Percentiles rank a stretch among this genome's conserved stretches.
phyloP scores from a whole-genome alignment of 2,888 invertebrate species.

The Tachina lurida region DNA sequence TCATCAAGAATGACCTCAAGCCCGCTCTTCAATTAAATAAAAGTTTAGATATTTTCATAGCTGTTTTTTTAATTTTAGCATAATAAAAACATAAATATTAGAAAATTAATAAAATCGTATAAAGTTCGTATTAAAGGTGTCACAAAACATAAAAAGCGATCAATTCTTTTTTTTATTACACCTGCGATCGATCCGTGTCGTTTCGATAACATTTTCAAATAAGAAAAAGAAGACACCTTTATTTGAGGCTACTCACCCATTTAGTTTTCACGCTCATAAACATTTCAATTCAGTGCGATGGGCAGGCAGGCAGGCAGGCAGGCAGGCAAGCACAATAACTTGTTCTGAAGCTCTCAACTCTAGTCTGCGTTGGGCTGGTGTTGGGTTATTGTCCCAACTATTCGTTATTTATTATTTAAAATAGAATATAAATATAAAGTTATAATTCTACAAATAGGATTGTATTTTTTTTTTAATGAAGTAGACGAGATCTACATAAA shows the following conservation, averaged over 20 bases:
- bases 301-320: background rate
- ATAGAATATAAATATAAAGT: slow-evolving; percentile 5
- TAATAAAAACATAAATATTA: slow-evolving; percentile 54
- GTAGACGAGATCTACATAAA: slow-evolving; percentile 55
- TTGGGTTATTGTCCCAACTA: background rate
- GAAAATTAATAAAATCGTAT: slow-evolving; percentile 45
- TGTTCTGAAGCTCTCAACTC: background rate
- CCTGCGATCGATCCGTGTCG: background rate
- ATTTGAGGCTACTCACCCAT: slow-evolving; percentile 30
- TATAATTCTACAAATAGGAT: slow-evolving; percentile 20
- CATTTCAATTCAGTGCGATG: background rate
- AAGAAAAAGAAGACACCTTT: background rate
- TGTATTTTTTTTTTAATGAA: slow-evolving; percentile 47
- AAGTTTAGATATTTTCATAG: slow-evolving; percentile 10
- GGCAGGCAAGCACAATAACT: background rate
- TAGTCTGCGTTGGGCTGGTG: background rate
- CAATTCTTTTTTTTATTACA: slow-evolving; percentile 10
- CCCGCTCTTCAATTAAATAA: background rate
- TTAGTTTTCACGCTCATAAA: slow-evolving; percentile 4
- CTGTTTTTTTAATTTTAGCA: slow-evolving; percentile 39
- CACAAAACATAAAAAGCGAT: slow-evolving; percentile 16
- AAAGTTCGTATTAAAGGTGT: slow-evolving; percentile 46
- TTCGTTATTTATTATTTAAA: slow-evolving; percentile 6
- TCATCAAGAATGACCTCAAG: background rate
- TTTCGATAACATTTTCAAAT: slow-evolving; percentile 22